Evolutionary conservation across 2,888 invertebrate genomes (phyloP).

Genomic region (Dynastes maya): DNA sequence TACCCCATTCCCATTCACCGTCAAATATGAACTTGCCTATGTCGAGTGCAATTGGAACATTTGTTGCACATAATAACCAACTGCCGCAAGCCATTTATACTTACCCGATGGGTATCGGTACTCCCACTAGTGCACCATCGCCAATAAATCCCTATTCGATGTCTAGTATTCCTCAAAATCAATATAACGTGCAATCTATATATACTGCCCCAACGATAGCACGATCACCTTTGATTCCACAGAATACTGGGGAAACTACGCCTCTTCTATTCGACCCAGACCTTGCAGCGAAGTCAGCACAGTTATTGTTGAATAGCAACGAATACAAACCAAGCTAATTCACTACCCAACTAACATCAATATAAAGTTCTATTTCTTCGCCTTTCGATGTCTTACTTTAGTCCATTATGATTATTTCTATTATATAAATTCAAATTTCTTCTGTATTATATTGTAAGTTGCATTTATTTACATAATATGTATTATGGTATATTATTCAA

Average conservation of each 20-base stretch:
- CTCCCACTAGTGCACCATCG: neutral
- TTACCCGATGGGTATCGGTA: conserved; percentile 11
- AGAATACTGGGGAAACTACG: neutral
- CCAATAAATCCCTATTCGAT: conserved; percentile 14
- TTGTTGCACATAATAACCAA: conserved; percentile 22
- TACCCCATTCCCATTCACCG: conserved; percentile 47
- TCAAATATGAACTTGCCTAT: conserved; percentile 32
- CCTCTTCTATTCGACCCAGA: conserved; percentile 67
- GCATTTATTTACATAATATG: neutral
- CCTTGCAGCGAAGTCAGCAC: conserved; percentile 68
- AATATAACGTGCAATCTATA: conserved; percentile 5
- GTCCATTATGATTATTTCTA: neutral
- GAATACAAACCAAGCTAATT: conserved; percentile 57
- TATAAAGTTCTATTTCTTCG: neutral
- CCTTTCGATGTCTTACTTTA: neutral
- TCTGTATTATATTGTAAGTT: conserved; percentile 12
- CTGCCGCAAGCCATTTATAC: conserved; percentile 23
- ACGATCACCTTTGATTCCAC: neutral
- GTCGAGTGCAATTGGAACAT: conserved; percentile 27
- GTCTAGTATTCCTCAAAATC: conserved; percentile 14
- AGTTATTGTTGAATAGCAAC: conserved; percentile 66
- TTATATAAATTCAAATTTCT: too few relatives aligned
- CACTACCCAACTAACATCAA: too few relatives aligned
- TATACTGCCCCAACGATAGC: conserved; percentile 26
- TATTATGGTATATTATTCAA: too few relatives aligned